phyloP scores from a whole-genome alignment of 2,888 invertebrate species.

The Apotomis turbidana region DNA sequence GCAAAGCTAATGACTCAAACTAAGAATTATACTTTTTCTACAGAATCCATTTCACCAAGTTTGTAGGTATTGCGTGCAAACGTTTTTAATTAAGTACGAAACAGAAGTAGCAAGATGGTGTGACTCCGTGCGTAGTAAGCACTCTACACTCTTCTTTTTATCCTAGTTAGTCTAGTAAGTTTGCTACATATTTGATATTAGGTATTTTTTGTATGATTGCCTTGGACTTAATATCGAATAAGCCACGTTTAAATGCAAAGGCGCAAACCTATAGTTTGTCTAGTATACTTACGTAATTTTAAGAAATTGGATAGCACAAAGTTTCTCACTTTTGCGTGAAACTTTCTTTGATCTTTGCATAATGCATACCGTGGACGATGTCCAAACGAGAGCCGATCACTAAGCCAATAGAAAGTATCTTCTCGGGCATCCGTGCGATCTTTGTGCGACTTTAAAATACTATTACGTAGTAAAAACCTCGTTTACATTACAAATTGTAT shows the following conservation, averaged over 20 bases:
- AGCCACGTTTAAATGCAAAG: neutral
- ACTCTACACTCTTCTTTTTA: too few relatives aligned
- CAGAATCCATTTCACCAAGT: too few relatives aligned
- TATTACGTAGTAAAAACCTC: conserved; percentile 41
- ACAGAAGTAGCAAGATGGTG: too few relatives aligned
- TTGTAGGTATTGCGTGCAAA: too few relatives aligned
- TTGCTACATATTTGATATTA: too few relatives aligned
- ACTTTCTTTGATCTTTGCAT: conserved; percentile 55
- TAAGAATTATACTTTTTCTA: too few relatives aligned
- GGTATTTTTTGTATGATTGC: too few relatives aligned
- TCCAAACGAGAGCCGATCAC: conserved; percentile 41
- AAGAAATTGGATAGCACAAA: conserved; percentile 38
- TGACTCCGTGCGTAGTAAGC: too few relatives aligned
- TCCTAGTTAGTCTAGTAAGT: too few relatives aligned
- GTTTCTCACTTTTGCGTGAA: conserved; percentile 49
- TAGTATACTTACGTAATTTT: conserved; percentile 30
- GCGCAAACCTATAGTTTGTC: neutral
- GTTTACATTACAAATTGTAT: conserved; percentile 40
- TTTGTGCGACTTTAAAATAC: conserved; percentile 36
- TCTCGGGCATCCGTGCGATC: conserved; percentile 27
- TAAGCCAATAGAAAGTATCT: conserved; percentile 49
- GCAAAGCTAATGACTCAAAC: too few relatives aligned
- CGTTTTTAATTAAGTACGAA: too few relatives aligned
- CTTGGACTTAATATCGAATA: too few relatives aligned
- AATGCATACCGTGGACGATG: conserved; percentile 45